phyloP scores from a whole-genome alignment of 2,888 invertebrate species.

The Sesia bembeciformis region DNA sequence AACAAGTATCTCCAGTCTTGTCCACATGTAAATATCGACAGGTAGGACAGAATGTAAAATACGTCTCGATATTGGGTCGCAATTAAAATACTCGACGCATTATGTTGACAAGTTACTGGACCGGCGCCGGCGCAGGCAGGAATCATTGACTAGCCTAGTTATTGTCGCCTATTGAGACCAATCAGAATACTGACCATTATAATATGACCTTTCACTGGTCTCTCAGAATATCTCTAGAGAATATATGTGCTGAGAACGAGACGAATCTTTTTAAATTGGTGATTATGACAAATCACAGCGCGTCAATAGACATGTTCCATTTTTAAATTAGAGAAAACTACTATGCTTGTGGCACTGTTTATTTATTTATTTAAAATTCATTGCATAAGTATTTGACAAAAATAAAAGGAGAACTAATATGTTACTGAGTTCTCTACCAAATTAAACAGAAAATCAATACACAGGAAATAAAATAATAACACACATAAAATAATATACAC shows the following conservation, averaged over 20 bases:
- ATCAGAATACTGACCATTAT: constrained; percentile 2
- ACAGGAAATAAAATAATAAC: too few species aligned
- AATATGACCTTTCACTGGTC: background rate
- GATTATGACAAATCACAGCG: background rate
- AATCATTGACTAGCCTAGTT: constrained; percentile 5
- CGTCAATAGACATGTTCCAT: background rate
- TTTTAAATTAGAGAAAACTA: background rate
- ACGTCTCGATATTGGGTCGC: constrained; percentile 13
- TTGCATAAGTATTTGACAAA: too few species aligned
- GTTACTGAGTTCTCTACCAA: too few species aligned
- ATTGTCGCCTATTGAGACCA: constrained; percentile 8
- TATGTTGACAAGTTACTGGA: constrained; percentile 12
- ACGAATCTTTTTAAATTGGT: background rate
- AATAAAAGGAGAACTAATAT: too few species aligned
- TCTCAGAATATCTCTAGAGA: background rate
- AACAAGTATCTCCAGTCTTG: background rate
- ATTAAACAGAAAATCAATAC: too few species aligned
- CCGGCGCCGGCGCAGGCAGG: constrained; percentile 19
- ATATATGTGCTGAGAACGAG: background rate
- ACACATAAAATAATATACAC: too few species aligned
- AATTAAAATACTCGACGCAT: constrained; percentile 29
- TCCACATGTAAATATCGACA: background rate
- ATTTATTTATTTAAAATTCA: too few species aligned
- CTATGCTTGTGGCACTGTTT: too few species aligned
- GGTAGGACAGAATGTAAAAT: constrained; percentile 1